Evolutionary conservation across 2,113 vertebrate species (phyloP).

Genomic region (Centropus unirufus): DNA sequence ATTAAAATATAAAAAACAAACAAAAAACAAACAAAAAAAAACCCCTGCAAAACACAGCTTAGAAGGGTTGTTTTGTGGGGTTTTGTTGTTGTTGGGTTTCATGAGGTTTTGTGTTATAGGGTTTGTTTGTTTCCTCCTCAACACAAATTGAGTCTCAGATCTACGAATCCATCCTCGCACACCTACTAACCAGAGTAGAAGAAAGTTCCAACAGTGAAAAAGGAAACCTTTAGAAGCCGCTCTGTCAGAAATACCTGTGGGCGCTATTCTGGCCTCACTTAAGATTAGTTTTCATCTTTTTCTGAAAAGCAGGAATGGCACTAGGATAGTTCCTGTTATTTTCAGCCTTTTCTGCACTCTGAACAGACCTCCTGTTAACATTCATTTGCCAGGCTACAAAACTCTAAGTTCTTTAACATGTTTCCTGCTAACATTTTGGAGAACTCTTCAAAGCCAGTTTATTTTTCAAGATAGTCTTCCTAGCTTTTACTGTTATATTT

Average conservation of each 20-base stretch:
- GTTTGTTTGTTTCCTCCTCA: background rate
- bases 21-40: too few relatives aligned
- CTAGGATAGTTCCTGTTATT: background rate
- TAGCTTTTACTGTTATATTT: background rate
- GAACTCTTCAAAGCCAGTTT: background rate
- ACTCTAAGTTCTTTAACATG: background rate
- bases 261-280: background rate
- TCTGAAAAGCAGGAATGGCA: background rate
- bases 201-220: accelerated
- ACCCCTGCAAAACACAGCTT: background rate
- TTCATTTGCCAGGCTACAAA: background rate
- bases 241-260: background rate
- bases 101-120: background rate
- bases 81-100: background rate
- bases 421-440: background rate
- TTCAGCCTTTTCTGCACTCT: background rate
- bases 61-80: background rate
- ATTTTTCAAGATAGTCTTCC: constrained; percentile 6
- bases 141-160: background rate
- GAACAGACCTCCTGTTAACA: background rate
- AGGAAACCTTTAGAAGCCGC: background rate
- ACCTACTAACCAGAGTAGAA: background rate
- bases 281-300: background rate
- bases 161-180: background rate
- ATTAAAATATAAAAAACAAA: background rate